Percentiles rank a stretch among this genome's conserved stretches.
phyloP scores from a whole-genome alignment of 2,797 vertebrate species.

The Chelidonichthys spinosus region DNA sequence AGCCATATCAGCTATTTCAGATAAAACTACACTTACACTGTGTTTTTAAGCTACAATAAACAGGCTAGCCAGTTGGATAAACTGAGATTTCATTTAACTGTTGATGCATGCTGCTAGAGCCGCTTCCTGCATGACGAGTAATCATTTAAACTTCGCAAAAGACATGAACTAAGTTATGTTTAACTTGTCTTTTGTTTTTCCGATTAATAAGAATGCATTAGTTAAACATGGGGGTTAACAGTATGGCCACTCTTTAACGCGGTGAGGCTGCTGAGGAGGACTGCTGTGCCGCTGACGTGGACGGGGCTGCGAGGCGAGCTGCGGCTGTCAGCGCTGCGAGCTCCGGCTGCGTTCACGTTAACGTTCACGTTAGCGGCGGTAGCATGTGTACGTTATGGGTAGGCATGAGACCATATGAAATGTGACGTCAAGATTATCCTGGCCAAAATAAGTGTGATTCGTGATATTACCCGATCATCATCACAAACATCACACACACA shows the following conservation, averaged over 20 bases:
- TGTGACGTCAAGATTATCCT: too few species aligned
- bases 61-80: not conserved
- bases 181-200: not conserved
- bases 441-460: too few species aligned
- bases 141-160: not conserved
- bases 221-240: not conserved
- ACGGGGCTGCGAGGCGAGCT: constrained; percentile 32
- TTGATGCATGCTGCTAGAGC: not conserved
- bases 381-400: too few species aligned
- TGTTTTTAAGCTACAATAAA: not conserved
- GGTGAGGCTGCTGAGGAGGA: not conserved
- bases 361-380: too few species aligned
- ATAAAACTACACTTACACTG: not conserved
- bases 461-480: too few species aligned
- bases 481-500: too few species aligned
- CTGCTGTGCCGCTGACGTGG: constrained; percentile 83
- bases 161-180: accelerated
- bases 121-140: not conserved
- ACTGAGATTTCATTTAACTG: not conserved
- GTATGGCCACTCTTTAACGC: not conserved
- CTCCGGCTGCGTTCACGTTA: too few species aligned
- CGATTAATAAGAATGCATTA: too few species aligned
- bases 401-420: too few species aligned
- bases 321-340: not conserved
- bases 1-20: not conserved